A percentile compares a stretch with the other conserved stretches of the same genome.
phyloP scores from a whole-genome alignment of 1,140 invertebrate species.

The Pristionchus pacificus region DNA sequence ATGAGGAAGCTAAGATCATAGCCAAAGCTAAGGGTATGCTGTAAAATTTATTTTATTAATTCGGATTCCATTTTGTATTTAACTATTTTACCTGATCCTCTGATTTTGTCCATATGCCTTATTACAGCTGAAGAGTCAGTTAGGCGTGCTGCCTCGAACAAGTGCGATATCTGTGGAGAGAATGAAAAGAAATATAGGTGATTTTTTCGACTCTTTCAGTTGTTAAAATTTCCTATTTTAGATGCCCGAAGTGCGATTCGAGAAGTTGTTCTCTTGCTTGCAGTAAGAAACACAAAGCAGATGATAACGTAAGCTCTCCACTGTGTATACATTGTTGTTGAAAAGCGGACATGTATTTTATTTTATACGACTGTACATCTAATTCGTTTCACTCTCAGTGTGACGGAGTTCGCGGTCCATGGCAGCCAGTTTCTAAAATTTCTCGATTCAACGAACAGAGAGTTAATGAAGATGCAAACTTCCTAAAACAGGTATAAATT shows the following conservation, averaged over 20 bases:
- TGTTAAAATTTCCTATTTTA: background rate
- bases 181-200: background rate
- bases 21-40: background rate
- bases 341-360: no score
- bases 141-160: background rate
- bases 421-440: constrained; percentile 2
- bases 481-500: background rate
- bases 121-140: background rate
- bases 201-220: background rate
- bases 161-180: background rate
- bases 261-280: background rate
- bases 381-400: constrained; percentile 18
- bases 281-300: background rate
- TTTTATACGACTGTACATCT: no score
- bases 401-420: constrained; percentile 26
- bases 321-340: no score
- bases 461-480: constrained; percentile 29
- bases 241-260: background rate
- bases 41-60: no score
- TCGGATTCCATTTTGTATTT: no score
- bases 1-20: background rate
- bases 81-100: no score
- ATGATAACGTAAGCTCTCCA: background rate
- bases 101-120: background rate
- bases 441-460: constrained; percentile 20